Percentiles rank a stretch among this genome's conserved stretches.
phyloP scores from a whole-genome alignment of 1,140 invertebrate genomes.

The Megalopta genalis region DNA sequence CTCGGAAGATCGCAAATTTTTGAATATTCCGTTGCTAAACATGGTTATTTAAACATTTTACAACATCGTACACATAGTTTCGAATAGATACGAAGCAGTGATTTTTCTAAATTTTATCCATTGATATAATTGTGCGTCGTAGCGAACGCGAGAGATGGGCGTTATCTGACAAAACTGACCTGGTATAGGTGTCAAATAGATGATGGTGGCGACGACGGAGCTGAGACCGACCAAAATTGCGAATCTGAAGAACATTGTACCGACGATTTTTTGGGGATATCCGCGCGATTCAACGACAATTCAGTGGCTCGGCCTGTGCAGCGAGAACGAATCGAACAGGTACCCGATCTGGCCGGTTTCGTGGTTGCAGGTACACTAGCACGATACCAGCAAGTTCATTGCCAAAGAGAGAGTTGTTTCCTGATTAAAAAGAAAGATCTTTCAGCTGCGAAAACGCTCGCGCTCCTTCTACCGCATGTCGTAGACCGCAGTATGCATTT shows the following conservation, averaged over 20 bases:
- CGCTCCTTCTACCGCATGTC: neutral
- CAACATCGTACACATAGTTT: too few relatives aligned
- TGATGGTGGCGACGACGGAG: slow-evolving; percentile 83
- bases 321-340: slow-evolving; percentile 38
- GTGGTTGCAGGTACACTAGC: slow-evolving; percentile 74
- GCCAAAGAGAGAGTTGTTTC: slow-evolving; percentile 75
- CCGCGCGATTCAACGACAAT: neutral
- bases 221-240: slow-evolving; percentile 78
- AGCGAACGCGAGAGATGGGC: neutral
- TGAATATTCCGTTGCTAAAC: too few relatives aligned
- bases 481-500: neutral
- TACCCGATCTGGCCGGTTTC: slow-evolving; percentile 67
- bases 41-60: too few relatives aligned
- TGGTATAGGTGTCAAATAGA: slow-evolving; percentile 85
- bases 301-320: neutral
- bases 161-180: slow-evolving; percentile 76
- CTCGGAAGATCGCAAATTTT: too few relatives aligned
- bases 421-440: slow-evolving; percentile 67
- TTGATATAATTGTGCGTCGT: too few relatives aligned
- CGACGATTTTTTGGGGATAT: neutral
- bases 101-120: too few relatives aligned
- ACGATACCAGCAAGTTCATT: slow-evolving; percentile 74
- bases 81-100: too few relatives aligned
- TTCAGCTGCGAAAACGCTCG: slow-evolving; percentile 35
- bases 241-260: slow-evolving; percentile 73